phyloP scores from a whole-genome alignment of 2,113 vertebrate genomes.

The Phrynocephalus versicolor region DNA sequence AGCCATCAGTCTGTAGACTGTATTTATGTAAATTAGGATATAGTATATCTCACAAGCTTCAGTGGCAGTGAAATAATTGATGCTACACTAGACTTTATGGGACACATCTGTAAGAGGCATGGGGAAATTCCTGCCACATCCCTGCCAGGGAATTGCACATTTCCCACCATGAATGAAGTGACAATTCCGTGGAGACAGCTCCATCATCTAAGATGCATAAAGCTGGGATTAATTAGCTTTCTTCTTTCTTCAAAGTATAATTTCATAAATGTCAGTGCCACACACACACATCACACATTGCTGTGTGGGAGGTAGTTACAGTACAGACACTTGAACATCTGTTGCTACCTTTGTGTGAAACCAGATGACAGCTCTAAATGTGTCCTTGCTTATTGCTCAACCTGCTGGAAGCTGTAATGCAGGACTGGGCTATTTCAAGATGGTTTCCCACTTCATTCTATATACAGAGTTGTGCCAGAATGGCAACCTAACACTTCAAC shows the following conservation, averaged over 20 bases:
- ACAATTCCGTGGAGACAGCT: not conserved
- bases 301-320: not conserved
- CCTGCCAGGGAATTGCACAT: not conserved
- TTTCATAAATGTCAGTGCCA: not conserved
- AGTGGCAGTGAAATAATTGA: not conserved
- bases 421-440: not conserved
- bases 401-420: not conserved
- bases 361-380: not conserved
- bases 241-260: not conserved
- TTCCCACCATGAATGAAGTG: constrained; percentile 11
- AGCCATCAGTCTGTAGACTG: not conserved
- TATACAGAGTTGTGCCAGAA: not conserved
- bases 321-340: not conserved
- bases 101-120: constrained; percentile 42
- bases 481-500: not conserved
- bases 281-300: not conserved
- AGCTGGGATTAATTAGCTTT: constrained; percentile 11
- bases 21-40: constrained; percentile 13
- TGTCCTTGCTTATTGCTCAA: not conserved
- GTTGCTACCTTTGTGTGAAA: too few relatives aligned
- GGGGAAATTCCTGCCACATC: fast-evolving
- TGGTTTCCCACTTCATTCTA: not conserved
- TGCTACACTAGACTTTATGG: constrained; percentile 26
- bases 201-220: not conserved
- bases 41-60: constrained; percentile 42